Percentiles rank a stretch among this genome's conserved stretches.
These are phyloP conservation scores for Nymphicus hollandicus DNA, from an alignment of 2,113 vertebrate species.

Conservation along the genomic window DNA sequence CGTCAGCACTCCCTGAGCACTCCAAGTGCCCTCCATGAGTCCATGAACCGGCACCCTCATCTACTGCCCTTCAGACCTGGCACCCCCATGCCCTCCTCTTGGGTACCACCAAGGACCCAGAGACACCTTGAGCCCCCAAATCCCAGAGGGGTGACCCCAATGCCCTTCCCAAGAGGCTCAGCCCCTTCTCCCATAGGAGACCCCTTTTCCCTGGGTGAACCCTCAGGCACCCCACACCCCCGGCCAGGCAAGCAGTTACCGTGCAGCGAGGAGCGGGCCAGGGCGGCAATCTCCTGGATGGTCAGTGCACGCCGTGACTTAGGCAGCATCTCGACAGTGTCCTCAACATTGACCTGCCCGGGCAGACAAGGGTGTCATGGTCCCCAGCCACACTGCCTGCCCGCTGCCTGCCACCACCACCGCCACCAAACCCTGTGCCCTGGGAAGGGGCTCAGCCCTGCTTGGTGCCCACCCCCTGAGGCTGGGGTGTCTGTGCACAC, in stretches of 20 bases:
- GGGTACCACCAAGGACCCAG: background rate
- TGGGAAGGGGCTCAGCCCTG: accelerated
- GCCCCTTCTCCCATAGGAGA: background rate
- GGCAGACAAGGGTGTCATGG: background rate
- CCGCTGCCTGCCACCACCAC: background rate
- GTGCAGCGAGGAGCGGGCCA: slow-evolving; percentile 94
- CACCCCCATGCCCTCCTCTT: background rate
- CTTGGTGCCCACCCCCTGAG: accelerated
- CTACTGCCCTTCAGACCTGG: background rate
- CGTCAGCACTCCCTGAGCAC: background rate
- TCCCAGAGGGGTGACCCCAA: background rate
- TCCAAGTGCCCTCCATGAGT: background rate
- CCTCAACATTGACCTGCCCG: slow-evolving; percentile 94
- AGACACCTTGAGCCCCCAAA: background rate
- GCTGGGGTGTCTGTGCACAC: background rate
- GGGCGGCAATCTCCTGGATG: slow-evolving; percentile 96
- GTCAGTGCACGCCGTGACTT: slow-evolving; percentile 97
- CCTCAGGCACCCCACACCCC: accelerated
- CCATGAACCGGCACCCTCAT: accelerated
- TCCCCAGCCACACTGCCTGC: no score
- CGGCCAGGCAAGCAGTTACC: slow-evolving; percentile 65
- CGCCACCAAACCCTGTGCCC: background rate
- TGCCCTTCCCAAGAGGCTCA: background rate
- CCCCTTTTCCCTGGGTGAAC: accelerated
- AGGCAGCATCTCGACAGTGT: slow-evolving; percentile 94